Evolutionary conservation across 2,888 invertebrate species (phyloP), one percentile per base, ranked within the genome.

Genomic region (Drosophila tanythrix): DNA sequence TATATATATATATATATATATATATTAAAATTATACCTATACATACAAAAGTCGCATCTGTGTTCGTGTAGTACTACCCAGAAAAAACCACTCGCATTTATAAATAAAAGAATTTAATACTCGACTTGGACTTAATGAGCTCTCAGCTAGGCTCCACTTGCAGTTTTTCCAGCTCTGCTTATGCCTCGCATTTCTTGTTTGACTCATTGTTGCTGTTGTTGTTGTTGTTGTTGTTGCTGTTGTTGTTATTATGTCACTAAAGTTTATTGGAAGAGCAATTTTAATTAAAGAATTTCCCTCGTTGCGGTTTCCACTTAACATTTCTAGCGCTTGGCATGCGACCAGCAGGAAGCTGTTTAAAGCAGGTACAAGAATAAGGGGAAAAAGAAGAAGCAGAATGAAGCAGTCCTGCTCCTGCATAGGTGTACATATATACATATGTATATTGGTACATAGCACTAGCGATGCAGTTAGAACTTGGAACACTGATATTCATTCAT

Each of bases 41-140:
- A 53, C 15, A 46, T 36, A 29, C 1, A 13, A 15, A 36, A 33
- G 61, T 18, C 6, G 46, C 29, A 15, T 79, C 57, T 62, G 68
- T 63, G 31, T 75, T 80, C 59, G 60, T 62, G 2, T 53, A 8
- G 31, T 60, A 35, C 52, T 72, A 81, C 66, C 46, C 50, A 81
- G 74, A 86, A 82, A 79, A 64, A 67, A 75, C 10, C 57, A 69
- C 57, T 68, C 64, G 75, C 69, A 70, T 81, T 74, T 75, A 81
- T 75, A 83, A 76, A 76, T 81, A 81, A 83, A 84, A 83, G 84
- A 89, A 84, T 89, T 81, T 87, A 70, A 81, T 78, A 81, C 89
- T 81, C 53, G 66, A 70, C 73, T 63, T 70, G 72, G 75, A 87
- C 74, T 83, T 88, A 88, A 83, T 83, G 76, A 87, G 88, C 70